These are phyloP conservation scores for Oncorhynchus keta DNA, from an alignment of 2,113 vertebrate species.

Conservation along the genomic window DNA sequence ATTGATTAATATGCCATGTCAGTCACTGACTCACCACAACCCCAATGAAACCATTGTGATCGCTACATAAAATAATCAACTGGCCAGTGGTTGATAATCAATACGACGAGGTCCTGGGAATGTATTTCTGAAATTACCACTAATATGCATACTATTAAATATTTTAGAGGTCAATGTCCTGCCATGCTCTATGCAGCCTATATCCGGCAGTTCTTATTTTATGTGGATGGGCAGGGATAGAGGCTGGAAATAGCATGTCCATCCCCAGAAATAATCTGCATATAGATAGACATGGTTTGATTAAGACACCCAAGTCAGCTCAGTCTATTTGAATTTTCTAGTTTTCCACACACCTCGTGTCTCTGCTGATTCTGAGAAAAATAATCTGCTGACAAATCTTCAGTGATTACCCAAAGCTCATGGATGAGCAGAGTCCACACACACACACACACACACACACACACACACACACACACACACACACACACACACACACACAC, in stretches of 20 bases:
- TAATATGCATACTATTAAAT: too few species aligned
- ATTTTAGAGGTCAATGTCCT: not conserved
- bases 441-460: not conserved
- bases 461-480: too few species aligned
- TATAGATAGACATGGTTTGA: not conserved
- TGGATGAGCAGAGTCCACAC: not conserved
- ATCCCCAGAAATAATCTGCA: not conserved
- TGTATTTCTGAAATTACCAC: too few species aligned
- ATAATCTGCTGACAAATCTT: not conserved
- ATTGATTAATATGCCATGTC: not conserved
- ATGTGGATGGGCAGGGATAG: not conserved
- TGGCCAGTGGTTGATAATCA: too few species aligned
- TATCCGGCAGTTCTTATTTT: not conserved
- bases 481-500: not conserved
- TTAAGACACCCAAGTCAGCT: not conserved
- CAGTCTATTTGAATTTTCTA: not conserved
- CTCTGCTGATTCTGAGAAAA: not conserved
- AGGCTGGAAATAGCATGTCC: too few species aligned
- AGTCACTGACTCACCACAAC: too few species aligned
- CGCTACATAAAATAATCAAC: too few species aligned
- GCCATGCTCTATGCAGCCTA: not conserved
- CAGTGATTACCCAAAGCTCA: not conserved
- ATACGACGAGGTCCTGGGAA: too few species aligned
- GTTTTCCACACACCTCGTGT: not conserved
- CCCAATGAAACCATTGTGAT: too few species aligned